A percentile compares a stretch with the other conserved stretches of the same genome.
Evolutionary conservation across 2,797 vertebrate genomes (phyloP).

Genomic region (Sebastiscus albofasciatus): DNA sequence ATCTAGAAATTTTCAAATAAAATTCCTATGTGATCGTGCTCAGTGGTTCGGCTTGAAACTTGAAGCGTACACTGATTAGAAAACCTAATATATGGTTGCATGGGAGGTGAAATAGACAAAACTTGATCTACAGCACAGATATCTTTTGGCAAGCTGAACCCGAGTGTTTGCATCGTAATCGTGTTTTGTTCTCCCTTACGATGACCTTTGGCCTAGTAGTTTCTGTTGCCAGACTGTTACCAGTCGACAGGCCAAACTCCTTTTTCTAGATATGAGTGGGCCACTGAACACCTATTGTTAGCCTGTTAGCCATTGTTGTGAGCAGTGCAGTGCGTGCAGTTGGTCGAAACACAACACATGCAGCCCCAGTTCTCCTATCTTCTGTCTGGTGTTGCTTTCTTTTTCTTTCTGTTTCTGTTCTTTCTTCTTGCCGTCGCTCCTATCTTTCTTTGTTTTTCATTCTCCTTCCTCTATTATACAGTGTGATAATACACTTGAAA

Average conservation of each 20-base stretch:
- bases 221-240: slow-evolving; percentile 55
- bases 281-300: slow-evolving; percentile 52
- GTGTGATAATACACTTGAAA: slow-evolving; percentile 11
- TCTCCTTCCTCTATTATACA: slow-evolving; percentile 2
- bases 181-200: slow-evolving; percentile 18
- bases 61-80: neutral
- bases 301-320: slow-evolving; percentile 32
- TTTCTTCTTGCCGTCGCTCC: neutral
- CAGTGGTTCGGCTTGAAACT: neutral
- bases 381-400: neutral
- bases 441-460: neutral
- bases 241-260: slow-evolving; percentile 41
- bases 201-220: slow-evolving; percentile 61
- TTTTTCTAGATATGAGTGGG: slow-evolving; percentile 45
- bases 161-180: neutral
- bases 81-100: neutral
- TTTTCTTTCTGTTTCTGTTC: neutral
- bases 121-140: neutral
- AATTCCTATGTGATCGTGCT: neutral
- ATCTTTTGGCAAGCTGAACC: neutral
- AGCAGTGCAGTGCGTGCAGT: slow-evolving; percentile 5
- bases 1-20: neutral
- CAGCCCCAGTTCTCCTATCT: slow-evolving; percentile 9
- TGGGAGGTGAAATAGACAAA: neutral
- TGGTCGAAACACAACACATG: slow-evolving; percentile 5